Evolutionary conservation across 2,797 vertebrate species (phyloP), one percentile per base, ranked within the genome.

Genomic region (Characodon lateralis): DNA sequence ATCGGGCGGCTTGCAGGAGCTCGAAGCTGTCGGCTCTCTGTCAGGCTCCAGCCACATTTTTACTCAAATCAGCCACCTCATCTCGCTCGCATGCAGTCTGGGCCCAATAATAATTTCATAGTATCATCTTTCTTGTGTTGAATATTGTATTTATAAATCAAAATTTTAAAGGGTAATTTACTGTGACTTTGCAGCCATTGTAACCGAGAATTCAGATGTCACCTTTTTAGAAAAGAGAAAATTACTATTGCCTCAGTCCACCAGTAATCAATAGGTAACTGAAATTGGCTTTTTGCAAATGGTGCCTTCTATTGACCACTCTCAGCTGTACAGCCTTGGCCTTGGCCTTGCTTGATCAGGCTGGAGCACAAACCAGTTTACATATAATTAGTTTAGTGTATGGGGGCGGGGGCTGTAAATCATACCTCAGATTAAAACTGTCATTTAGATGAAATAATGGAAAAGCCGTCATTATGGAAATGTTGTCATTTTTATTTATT

Each of bases 311-410:
- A 88, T 91, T 88, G 87, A 89, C 87, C 90, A 72, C 83, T 84
- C 89, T 35, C 76, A 83, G 83, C 86, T 88, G 85, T 18, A 80
- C 74, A 79, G 72, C 77, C 71, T 76, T 74, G 59, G 72, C 77
- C 71, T 76, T 74, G 59, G 84, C 68, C 69, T 28, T 12, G 77
- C 88, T 85, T 90, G 79, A 93, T 92, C 89, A 90, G 90, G 92
- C 90, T 86, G 77, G 85, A 90, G 83, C 78, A 78, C 74, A 91
- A 87, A 90, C 87, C 83, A 85, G 85, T 89, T 92, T 87, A 87
- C 78, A 71, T 89, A 80, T 94, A 94, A 95, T 95, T 93, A 73
- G 89, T 92, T 95, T 94, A 93, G 81, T 74, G 72, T 80, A 74
- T 65, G 1, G 31, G 31, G 31, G 31, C 3, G 35, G 35, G 83